Evolutionary conservation across 1,140 invertebrate species (phyloP), one percentile per base, ranked within the genome.

Genomic region (Paraescarpia echinospica): DNA sequence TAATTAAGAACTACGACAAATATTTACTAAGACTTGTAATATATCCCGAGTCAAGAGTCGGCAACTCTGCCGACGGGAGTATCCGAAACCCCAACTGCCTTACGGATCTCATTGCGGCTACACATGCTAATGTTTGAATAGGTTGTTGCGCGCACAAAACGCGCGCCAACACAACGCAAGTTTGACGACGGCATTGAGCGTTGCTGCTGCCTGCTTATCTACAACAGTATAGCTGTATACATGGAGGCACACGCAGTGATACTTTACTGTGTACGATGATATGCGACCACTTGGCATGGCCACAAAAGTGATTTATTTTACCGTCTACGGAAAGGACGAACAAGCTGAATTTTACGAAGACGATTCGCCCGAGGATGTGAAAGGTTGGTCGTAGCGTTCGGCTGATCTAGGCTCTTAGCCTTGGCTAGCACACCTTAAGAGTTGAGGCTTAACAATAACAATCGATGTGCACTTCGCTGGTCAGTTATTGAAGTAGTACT

Each of bases 321-420:
- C 59, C 59, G 59, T 77, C 59, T 77, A 77, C 59, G 59, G 59
- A 77, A 77, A 77, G 59, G 59, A 77, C 59, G 59, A 77, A 77
- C 59, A 77, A 77, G 59, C 59, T 18, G 59, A 77, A 77, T 77
- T 77, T 77, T 77, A 77, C 59, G 59, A 77, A 77, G 59, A 77
- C 59, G 59, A 77, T 77, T 77, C 59, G 59, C 59, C 59, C 59
- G 59, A 77, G 59, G 59, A 77, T 77, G 59, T 77, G 59, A 77
- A 77, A 77, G 59, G 59, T 77, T 77, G 59, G 59, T 77, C 22
- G 59, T 77, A 77, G 59, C 59, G 59, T 77, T 77, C 59, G 59
- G 12, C 59, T 1, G 59, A 18, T 77, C 41, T 41, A 41, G 41
- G 41, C 41, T 41, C 41, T 41, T 41, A 41, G 41, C 41, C 59